Conservation (phyloP, 1,140 invertebrate genomes). For the Galendromus occidentalis region DNA sequence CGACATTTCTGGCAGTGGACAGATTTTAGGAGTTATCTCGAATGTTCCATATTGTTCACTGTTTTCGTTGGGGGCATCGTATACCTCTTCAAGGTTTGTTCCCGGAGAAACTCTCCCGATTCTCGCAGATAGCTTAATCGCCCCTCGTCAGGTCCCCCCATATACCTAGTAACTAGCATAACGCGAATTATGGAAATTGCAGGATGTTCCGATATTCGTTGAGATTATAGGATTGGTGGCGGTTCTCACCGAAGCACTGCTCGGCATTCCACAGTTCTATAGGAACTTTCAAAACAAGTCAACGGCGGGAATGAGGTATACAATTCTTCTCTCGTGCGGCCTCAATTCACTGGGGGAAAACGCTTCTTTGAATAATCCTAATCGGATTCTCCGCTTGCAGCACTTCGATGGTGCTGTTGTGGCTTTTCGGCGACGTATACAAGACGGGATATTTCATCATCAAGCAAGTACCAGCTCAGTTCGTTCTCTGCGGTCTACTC, state of each 20-base stretch:
- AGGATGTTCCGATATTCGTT: conserved; percentile 52
- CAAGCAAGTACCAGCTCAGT: conserved; percentile 71
- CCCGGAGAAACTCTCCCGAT: too few relatives aligned
- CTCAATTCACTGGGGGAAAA: conserved; percentile 39
- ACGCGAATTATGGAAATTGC: too few relatives aligned
- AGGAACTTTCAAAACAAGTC: conserved; percentile 72
- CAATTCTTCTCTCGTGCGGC: not conserved
- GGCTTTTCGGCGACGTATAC: conserved; percentile 77
- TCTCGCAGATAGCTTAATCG: too few relatives aligned
- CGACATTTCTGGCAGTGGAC: conserved; percentile 97
- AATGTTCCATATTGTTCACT: conserved; percentile 73
- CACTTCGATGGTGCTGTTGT: conserved; percentile 78
- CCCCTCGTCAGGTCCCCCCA: too few relatives aligned
- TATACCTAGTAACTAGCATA: too few relatives aligned
- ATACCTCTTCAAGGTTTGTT: conserved; percentile 47
- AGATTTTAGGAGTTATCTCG: conserved; percentile 85
- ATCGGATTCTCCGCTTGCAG: conserved; percentile 27
- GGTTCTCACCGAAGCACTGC: conserved; percentile 84
- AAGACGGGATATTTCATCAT: conserved; percentile 91
- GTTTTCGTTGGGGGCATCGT: conserved; percentile 58
- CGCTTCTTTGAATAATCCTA: too few relatives aligned
- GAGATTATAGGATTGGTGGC: conserved; percentile 78
- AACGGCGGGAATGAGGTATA: conserved; percentile 86
- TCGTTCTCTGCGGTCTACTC: conserved; percentile 78
- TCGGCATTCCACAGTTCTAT: conserved; percentile 77